phyloP scores from a whole-genome alignment of 1,140 invertebrate genomes.

The Brachystomella parvula region DNA sequence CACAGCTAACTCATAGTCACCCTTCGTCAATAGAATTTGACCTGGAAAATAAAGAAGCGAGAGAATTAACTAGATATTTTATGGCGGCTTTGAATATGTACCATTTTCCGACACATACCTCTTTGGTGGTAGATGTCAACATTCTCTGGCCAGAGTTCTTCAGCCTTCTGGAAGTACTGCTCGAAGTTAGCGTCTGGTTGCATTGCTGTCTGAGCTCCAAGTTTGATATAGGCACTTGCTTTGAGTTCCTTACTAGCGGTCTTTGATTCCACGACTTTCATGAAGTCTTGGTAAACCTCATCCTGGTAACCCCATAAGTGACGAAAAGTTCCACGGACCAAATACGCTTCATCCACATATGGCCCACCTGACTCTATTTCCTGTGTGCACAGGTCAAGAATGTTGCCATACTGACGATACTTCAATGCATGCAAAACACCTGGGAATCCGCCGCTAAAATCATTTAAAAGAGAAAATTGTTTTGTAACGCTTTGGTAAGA shows the following conservation, averaged over 20 bases:
- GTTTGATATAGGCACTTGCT: slow-evolving; percentile 83
- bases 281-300: slow-evolving; percentile 63
- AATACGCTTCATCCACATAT: slow-evolving; percentile 56
- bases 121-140: slow-evolving; percentile 75
- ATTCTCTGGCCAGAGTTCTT: slow-evolving; percentile 65
- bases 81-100: neutral
- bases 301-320: slow-evolving; percentile 63
- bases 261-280: slow-evolving; percentile 52
- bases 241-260: slow-evolving; percentile 53
- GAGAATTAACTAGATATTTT: slow-evolving; percentile 9
- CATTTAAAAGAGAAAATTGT: slow-evolving; percentile 17
- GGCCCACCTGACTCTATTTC: slow-evolving; percentile 58
- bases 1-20: slow-evolving; percentile 40
- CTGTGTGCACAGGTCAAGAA: slow-evolving; percentile 58
- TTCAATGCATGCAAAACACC: slow-evolving; percentile 57
- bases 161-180: slow-evolving; percentile 66
- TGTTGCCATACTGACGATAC: slow-evolving; percentile 41
- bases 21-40: slow-evolving; percentile 28
- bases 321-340: slow-evolving; percentile 74
- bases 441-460: slow-evolving; percentile 21
- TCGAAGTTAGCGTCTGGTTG: slow-evolving; percentile 62
- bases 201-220: slow-evolving; percentile 73
- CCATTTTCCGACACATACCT: slow-evolving; percentile 59
- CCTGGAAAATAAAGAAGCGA: slow-evolving; percentile 10
- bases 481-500: slow-evolving; percentile 19